Base-by-base conservation (phyloP, 2,888 invertebrate species). In the Acleris cristana region DNA sequence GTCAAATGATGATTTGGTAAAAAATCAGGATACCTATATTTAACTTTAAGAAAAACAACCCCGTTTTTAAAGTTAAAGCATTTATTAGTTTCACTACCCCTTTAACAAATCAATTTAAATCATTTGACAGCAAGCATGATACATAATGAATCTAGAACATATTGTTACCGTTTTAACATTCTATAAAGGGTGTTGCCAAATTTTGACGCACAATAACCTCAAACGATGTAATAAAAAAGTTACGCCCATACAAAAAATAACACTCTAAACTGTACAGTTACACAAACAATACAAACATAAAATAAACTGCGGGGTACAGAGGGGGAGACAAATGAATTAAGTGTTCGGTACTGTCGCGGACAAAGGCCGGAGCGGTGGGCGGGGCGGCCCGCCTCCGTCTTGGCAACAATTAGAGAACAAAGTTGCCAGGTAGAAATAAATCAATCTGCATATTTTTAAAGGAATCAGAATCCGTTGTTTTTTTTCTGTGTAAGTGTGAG, bases 241-340 rank as follows among this genome's bases (percentile, higher is more conserved):
- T 6, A 56, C 66, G 66, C 66, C 66, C 66, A 57, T 62, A 52
- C 55, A 61, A 19, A 61, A 60, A 57, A 34, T 61, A 69, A 62
- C 60, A 51, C 61, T 53, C 63, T 26, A 67, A 58, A 52, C 48
- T 23, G 82, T 82, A 85, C 84, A 82, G 85, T 84, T 83, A 83
- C 76, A 85, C 80, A 90, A 89, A 90, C 89, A 90, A 90, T 81
- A 74, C 85, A 87, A 85, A 87, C 84, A 87, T 81, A 78, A 83
- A 84, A 83, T 84, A 89, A 89, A 88, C 88, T 82, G 76, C 77
- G 76, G 83, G 83, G 80, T 83, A 79, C 80, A 80, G 74, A 79
- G 75, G 76, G 76, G 73, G 77, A 75, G 75, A 79, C 79, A 85
- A 81, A 80, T 80, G 80, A 82, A 86, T 79, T 76, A 74, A 69